Base-by-base conservation (phyloP, 2,797 vertebrate genomes). In the Lateolabrax maculatus region DNA sequence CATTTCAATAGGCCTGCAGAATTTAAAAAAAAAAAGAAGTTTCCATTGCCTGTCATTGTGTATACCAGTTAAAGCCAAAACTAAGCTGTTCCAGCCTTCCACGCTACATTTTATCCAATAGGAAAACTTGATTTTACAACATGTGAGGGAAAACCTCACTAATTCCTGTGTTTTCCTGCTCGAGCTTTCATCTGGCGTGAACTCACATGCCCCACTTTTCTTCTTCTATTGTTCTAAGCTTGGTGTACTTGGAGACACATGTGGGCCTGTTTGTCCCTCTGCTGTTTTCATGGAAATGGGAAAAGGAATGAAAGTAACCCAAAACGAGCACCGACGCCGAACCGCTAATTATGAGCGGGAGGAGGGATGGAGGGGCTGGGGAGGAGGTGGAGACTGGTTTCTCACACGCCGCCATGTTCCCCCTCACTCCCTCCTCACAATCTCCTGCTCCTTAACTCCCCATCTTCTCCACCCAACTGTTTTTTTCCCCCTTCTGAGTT, bases 271-370 rank as follows among this genome's bases (percentile, higher is more conserved):
- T 90, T 90, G 84, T 88, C 67, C 84, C 39, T 0, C 55, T 77
- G 81, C 81, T 67, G 81, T 89, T 89, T 90, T 93, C 79, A 82
- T 83, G 71, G 67, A 89, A 84, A 85, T 84, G 63, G 63, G 44
- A 75, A 84, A 85, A 84, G 75, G 69, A 89, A 91, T 90, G 80
- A 93, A 93, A 89, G 87, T 81, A 88, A 89, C 83, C 87, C 75
- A 84, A 90, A 90, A 90, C 19, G 36, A 90, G 76, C 76, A 66
- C 11, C 23, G 51, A 90, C 13, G 51, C 66, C 19, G 58, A 91
- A 88, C 89, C 56, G 31, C 89, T 90, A 84, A 92, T 92, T 88
- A 86, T 73, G 82, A 89, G 80, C 0, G 29, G 49, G 61, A 27
- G 68, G 73, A 23, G 31, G 52, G 66, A 31, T 31, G 57, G 25